These are phyloP conservation scores for Morpho achilles DNA, from an alignment of 2,888 invertebrate species.

Conservation along the genomic window DNA sequence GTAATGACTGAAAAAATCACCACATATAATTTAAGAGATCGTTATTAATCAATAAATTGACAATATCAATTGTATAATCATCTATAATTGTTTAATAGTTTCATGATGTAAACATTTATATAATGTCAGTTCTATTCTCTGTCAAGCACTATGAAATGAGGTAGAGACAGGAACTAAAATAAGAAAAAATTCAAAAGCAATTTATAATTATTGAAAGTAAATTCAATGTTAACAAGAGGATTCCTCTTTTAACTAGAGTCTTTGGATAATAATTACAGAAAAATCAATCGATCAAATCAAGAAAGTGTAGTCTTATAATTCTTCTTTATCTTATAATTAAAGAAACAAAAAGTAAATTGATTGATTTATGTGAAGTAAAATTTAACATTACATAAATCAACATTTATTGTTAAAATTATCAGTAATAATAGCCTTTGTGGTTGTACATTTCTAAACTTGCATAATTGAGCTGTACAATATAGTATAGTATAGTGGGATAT, in stretches of 20 bases:
- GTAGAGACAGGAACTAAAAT: slow-evolving; percentile 10
- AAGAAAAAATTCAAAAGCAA: too few relatives aligned
- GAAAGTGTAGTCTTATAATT: background rate
- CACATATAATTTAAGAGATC: slow-evolving; percentile 3
- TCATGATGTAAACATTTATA: background rate
- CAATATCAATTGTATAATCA: background rate
- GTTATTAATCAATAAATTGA: background rate
- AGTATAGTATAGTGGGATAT: too few relatives aligned
- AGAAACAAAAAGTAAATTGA: background rate
- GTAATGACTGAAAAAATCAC: slow-evolving; percentile 6
- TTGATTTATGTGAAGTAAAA: too few relatives aligned
- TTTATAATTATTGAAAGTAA: too few relatives aligned
- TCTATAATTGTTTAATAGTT: background rate
- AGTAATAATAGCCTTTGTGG: too few relatives aligned
- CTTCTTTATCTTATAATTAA: background rate
- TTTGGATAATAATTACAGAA: background rate
- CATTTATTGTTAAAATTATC: too few relatives aligned
- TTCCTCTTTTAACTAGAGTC: background rate
- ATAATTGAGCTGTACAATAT: too few relatives aligned
- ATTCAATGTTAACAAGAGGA: too few relatives aligned
- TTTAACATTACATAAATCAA: too few relatives aligned
- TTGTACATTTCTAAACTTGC: too few relatives aligned
- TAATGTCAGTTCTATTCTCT: slow-evolving; percentile 7
- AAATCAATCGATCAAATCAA: background rate
- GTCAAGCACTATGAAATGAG: slow-evolving; percentile 7